Evolutionary conservation across 37 sponge, comb jelly and placozoan genomes (phyloP).

Genomic region (Beroe ovata): DNA sequence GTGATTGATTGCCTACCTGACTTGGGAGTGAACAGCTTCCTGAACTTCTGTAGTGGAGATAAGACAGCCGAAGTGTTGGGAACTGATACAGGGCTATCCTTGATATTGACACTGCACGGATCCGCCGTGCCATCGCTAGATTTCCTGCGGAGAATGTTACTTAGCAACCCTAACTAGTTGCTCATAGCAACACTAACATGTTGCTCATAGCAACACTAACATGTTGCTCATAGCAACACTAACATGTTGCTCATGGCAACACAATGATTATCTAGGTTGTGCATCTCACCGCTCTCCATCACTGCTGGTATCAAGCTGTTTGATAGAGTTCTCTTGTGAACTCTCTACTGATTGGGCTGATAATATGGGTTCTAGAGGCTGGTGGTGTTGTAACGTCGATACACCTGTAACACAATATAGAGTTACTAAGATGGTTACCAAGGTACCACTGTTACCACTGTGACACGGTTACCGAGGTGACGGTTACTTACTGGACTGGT

Average conservation of each 20-base stretch:
- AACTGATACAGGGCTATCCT: background rate
- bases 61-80: background rate
- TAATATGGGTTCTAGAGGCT: conserved; percentile 55
- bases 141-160: background rate
- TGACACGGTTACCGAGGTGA: no score
- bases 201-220: background rate
- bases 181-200: background rate
- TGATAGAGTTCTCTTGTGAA: conserved; percentile 31
- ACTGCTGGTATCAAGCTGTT: conserved; percentile 37
- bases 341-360: conserved; percentile 63
- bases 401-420: no score
- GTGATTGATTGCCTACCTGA: background rate
- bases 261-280: no score
- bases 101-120: background rate
- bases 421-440: no score
- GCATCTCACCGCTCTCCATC: background rate
- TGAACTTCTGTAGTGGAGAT: conserved; percentile 53
- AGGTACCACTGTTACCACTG: no score
- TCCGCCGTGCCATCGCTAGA: conserved; percentile 13
- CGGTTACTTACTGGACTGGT: background rate
- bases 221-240: conserved; percentile 4
- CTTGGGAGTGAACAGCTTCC: conserved; percentile 49
- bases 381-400: conserved; percentile 13
- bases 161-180: background rate
- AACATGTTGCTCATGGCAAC: conserved; percentile 20